Evolutionary conservation across 2,888 invertebrate genomes (phyloP), one percentile per base, ranked within the genome.

Genomic region (Drosophila meridionalis): DNA sequence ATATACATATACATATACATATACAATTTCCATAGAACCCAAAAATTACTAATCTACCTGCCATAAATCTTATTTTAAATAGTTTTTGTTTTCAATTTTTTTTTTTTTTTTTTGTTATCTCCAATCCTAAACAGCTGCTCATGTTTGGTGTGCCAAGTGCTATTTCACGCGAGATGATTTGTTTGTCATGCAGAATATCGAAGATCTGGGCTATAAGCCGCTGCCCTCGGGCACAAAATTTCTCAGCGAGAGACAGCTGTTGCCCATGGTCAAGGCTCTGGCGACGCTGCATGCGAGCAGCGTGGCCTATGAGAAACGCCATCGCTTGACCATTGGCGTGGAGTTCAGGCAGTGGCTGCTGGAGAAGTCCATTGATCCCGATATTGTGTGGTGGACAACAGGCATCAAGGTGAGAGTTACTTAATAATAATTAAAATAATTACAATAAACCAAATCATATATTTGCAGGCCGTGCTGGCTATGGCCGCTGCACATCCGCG

Each of bases 111-210:
- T 26, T 45, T 45, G 8, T 36, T n/a, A 47, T 53, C 12, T 34
- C n/a, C 3, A 26, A 6, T 26, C 3, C 6, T 2, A 5, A 5
- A 7, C 6, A 87, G 92, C 92, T 47, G 43, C 76, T 6, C 82
- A 83, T 53, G 65, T 85, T 28, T 91, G 92, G 91, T 84, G 90
- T 43, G 92, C 93, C 53, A 83, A 90, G 42, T 93, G 92, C 72
- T 93, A 92, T 61, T 90, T 91, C 32, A 76, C 83, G 0, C 91
- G 92, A 7, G 76, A 91, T 11, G 91, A 93, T 82, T 79, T 92
- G 4, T 90, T 93, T 58, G 92, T 94, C 3, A 90, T 94, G 78
- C 93, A 94, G 82, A 93, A 94, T 84, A 81, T 94, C 28, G 76
- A 79, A 14, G 86, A 89, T 34, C 32, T 87, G 62, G 90, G 90